phyloP scores from a whole-genome alignment of 2,113 vertebrate species.

The Aythya baeri region DNA sequence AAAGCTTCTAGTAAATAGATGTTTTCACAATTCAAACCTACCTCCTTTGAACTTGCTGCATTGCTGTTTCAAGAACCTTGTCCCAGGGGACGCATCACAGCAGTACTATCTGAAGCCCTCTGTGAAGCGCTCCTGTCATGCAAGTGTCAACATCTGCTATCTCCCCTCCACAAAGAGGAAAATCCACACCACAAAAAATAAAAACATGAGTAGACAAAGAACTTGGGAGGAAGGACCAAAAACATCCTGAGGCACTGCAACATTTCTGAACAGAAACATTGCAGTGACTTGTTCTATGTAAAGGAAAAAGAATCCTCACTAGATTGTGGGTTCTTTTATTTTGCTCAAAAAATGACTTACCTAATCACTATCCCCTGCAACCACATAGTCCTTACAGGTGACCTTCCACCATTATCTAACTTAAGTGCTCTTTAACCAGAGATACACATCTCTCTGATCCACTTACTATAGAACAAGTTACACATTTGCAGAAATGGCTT shows the following conservation, averaged over 20 bases:
- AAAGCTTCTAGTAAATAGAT: neutral
- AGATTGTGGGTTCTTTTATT: neutral
- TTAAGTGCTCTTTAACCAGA: neutral
- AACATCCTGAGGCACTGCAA: neutral
- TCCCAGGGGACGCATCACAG: neutral
- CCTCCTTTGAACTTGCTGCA: neutral
- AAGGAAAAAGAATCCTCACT: neutral
- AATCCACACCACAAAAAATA: rapidly evolving
- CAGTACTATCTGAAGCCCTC: neutral
- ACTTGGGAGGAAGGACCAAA: neutral
- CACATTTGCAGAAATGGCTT: neutral
- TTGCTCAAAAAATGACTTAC: neutral
- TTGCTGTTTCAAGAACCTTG: neutral
- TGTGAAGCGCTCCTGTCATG: neutral
- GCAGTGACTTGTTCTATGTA: neutral
- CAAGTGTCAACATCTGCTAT: neutral
- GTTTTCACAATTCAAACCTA: neutral
- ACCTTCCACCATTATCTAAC: neutral
- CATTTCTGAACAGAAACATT: neutral
- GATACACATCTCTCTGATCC: neutral
- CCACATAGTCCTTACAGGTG: neutral
- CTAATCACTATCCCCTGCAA: neutral
- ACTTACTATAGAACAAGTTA: neutral
- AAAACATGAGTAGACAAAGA: neutral
- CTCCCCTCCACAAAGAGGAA: neutral